Percentiles rank a stretch among this genome's conserved stretches.
phyloP scores from a whole-genome alignment of 2,888 invertebrate species.

The Caenorhabditis macrosperma region DNA sequence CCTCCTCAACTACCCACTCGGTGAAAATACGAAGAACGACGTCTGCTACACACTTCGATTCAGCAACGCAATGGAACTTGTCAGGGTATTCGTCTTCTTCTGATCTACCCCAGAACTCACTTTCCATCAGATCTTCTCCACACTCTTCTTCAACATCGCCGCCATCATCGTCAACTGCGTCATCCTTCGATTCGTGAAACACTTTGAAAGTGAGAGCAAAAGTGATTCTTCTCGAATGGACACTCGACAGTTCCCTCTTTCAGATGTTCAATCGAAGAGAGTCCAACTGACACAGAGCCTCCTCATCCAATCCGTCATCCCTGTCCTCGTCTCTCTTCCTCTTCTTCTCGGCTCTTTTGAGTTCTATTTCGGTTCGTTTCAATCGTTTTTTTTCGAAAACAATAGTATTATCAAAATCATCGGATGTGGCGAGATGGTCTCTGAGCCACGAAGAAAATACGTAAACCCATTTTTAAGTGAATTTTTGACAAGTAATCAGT shows the following conservation, averaged over 20 bases:
- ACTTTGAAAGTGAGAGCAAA: slow-evolving; percentile 47
- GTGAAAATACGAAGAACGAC: slow-evolving; percentile 44
- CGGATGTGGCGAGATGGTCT: too few species aligned
- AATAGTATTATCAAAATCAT: too few species aligned
- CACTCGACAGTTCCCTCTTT: not conserved
- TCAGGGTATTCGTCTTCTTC: slow-evolving; percentile 31
- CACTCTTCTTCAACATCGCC: slow-evolving; percentile 43
- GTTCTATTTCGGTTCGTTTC: slow-evolving; percentile 48
- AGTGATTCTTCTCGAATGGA: slow-evolving; percentile 17
- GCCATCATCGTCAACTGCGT: slow-evolving; percentile 49
- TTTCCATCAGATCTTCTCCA: slow-evolving; percentile 52
- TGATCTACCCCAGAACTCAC: too few species aligned
- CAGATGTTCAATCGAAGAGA: slow-evolving; percentile 45
- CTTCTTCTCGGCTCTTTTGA: slow-evolving; percentile 47
- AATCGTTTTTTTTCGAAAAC: not conserved
- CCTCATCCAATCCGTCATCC: slow-evolving; percentile 46
- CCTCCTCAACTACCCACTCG: slow-evolving; percentile 52
- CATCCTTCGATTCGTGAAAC: slow-evolving; percentile 45
- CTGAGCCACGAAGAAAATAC: too few species aligned
- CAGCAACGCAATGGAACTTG: slow-evolving; percentile 48
- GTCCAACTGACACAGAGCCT: slow-evolving; percentile 53
- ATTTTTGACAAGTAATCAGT: too few species aligned
- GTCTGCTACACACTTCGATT: slow-evolving; percentile 48
- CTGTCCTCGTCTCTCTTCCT: slow-evolving; percentile 52
- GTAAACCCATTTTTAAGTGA: too few species aligned